Conservation (phyloP, 2,113 vertebrate species). For the Probosciger aterrimus region DNA sequence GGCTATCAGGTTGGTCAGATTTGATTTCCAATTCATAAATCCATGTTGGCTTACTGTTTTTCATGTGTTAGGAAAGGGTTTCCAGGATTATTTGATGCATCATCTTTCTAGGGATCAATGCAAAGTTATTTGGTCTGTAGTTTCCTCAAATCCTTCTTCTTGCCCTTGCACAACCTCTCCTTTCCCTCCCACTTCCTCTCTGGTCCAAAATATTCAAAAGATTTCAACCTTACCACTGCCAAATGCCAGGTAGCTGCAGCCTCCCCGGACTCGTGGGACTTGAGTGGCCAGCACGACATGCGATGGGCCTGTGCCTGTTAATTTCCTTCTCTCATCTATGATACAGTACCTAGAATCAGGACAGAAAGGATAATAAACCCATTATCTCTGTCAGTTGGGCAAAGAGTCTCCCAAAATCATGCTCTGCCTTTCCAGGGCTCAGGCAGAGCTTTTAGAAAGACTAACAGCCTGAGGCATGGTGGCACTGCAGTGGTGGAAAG, state of each 20-base stretch:
- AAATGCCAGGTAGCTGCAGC: constrained; percentile 41
- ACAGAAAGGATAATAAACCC: background rate
- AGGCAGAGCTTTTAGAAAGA: background rate
- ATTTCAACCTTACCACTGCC: background rate
- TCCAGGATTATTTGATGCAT: background rate
- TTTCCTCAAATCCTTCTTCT: background rate
- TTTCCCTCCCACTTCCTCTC: background rate
- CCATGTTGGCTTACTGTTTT: background rate
- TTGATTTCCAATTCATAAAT: background rate
- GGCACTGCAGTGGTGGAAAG: background rate
- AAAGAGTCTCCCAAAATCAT: background rate
- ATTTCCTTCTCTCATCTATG: background rate
- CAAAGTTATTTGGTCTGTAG: background rate
- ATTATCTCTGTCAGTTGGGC: background rate
- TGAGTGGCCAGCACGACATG: constrained; percentile 21
- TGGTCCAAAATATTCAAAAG: background rate
- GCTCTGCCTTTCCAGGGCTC: background rate
- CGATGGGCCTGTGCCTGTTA: background rate
- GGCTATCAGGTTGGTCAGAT: too few relatives aligned
- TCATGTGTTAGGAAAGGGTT: background rate
- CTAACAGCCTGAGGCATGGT: background rate
- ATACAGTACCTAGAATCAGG: background rate
- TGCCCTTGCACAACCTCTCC: background rate
- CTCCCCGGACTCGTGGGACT: constrained; percentile 30
- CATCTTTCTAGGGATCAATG: background rate